Evolutionary conservation across 2,797 vertebrate genomes (phyloP).

Genomic region (Halcyon leucocephala): DNA sequence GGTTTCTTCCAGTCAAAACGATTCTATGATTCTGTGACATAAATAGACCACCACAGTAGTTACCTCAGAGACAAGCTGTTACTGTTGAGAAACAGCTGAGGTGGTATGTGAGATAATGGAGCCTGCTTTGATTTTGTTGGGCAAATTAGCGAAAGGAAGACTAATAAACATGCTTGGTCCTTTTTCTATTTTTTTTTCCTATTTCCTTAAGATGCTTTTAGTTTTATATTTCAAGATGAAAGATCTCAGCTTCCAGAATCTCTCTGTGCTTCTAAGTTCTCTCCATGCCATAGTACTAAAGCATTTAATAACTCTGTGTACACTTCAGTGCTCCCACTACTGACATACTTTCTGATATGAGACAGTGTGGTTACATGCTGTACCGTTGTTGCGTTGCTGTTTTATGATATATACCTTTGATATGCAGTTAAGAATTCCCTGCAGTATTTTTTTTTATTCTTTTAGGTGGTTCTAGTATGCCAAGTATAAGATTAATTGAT

Average conservation of each 20-base stretch:
- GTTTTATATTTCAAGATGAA: neutral
- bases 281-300: rapidly evolving
- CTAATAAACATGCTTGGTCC: neutral
- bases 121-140: neutral
- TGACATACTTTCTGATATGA: neutral
- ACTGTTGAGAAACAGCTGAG: neutral
- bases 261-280: neutral
- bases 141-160: neutral
- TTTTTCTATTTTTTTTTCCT: neutral
- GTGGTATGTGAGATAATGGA: neutral
- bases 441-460: neutral
- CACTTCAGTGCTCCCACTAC: neutral
- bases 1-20: neutral
- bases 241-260: neutral
- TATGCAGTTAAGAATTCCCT: neutral
- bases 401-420: neutral
- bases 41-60: neutral
- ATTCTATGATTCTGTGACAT: neutral
- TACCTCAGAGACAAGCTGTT: neutral
- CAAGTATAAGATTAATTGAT: neutral
- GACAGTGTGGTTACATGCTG: neutral
- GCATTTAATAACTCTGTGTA: neutral
- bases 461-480: neutral
- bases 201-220: neutral
- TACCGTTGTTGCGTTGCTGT: neutral